phyloP scores from a whole-genome alignment of 2,113 vertebrate genomes.

The Manacus vitellinus region DNA sequence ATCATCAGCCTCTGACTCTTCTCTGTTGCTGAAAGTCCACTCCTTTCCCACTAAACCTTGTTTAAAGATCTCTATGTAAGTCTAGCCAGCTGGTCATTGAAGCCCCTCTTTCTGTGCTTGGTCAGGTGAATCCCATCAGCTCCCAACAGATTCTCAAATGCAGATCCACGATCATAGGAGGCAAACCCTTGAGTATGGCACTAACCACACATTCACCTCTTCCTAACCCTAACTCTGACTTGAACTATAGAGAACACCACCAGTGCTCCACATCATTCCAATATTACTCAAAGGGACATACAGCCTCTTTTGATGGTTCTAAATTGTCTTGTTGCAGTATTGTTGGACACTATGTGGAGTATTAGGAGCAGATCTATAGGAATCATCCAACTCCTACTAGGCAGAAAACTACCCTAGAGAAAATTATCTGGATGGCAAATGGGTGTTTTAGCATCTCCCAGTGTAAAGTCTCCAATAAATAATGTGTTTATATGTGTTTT shows the following conservation, averaged over 20 bases:
- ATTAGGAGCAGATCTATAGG: background rate
- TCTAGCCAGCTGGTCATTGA: background rate
- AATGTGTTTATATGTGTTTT: background rate
- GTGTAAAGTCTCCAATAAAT: background rate
- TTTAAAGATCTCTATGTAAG: background rate
- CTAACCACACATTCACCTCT: background rate
- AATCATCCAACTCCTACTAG: accelerated
- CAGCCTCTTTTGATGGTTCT: background rate
- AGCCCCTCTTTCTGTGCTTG: background rate
- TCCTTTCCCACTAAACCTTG: background rate
- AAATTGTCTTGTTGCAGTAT: background rate
- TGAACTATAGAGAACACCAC: accelerated
- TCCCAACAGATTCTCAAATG: background rate
- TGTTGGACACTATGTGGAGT: background rate
- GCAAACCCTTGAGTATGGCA: background rate
- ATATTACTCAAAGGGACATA: background rate
- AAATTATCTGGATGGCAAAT: background rate
- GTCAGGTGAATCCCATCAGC: background rate
- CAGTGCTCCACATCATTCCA: background rate
- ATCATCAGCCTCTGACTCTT: background rate
- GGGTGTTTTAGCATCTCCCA: background rate
- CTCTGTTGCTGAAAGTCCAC: background rate
- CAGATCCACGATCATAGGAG: accelerated
- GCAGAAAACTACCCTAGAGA: background rate
- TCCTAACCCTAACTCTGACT: background rate